phyloP scores from a whole-genome alignment of 64 coral and sea anemone species.

The Actinia tenebrosa region DNA sequence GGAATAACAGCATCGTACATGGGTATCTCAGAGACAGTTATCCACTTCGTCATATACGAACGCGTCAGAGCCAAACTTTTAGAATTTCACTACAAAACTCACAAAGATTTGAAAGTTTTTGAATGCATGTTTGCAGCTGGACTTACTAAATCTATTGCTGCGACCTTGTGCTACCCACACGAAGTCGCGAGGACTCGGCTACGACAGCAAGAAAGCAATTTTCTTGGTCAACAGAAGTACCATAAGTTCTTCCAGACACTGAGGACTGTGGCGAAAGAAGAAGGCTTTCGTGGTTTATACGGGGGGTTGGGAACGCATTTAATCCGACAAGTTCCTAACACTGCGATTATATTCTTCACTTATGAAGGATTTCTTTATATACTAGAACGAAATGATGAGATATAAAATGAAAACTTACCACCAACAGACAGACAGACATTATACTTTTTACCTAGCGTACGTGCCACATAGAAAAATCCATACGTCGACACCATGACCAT shows the following conservation, averaged over 20 bases:
- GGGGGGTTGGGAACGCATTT: slow-evolving; percentile 81
- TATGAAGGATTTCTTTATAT: slow-evolving; percentile 83
- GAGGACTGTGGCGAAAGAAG: slow-evolving; percentile 75
- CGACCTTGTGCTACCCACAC: slow-evolving; percentile 83
- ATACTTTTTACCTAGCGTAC: neutral
- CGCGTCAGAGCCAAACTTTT: slow-evolving; percentile 64
- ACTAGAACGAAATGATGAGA: slow-evolving; percentile 28
- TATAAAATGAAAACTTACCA: neutral
- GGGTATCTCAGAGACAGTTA: slow-evolving; percentile 88
- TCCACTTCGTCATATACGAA: slow-evolving; percentile 94
- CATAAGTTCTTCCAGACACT: slow-evolving; percentile 80
- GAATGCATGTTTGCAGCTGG: slow-evolving; percentile 86
- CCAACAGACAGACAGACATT: neutral
- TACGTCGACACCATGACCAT: neutral
- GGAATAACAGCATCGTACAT: slow-evolving; percentile 89
- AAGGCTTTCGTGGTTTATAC: slow-evolving; percentile 72
- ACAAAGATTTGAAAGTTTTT: slow-evolving; percentile 42
- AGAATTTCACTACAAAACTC: slow-evolving; percentile 43
- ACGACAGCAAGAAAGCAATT: slow-evolving; percentile 83
- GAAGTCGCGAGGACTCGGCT: slow-evolving; percentile 90
- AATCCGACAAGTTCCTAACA: slow-evolving; percentile 84
- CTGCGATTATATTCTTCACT: slow-evolving; percentile 94
- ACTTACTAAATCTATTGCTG: slow-evolving; percentile 78
- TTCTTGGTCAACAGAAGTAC: slow-evolving; percentile 75
- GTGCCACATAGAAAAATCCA: neutral